Conservation (phyloP, 1,140 invertebrate species). For the Aphelenchoides besseyi region DNA sequence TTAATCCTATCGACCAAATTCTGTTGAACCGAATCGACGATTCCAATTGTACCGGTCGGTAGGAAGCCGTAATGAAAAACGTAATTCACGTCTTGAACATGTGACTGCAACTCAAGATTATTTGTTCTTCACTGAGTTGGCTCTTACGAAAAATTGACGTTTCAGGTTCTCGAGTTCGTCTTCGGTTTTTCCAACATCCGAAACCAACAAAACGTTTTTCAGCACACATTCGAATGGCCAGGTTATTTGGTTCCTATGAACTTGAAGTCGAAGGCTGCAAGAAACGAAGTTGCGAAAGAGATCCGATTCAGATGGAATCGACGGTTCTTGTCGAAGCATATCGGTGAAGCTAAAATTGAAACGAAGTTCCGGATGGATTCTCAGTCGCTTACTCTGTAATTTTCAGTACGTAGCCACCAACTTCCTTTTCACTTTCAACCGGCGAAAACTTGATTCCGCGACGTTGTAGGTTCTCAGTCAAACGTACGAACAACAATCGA, state of each 20-base stretch:
- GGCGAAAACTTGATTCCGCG: background rate
- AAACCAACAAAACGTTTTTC: background rate
- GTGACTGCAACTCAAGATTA: background rate
- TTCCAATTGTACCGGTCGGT: background rate
- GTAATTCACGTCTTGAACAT: background rate
- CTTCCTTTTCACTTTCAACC: background rate
- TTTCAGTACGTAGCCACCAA: background rate
- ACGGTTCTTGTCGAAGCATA: background rate
- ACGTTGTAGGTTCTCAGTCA: background rate
- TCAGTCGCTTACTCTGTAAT: background rate
- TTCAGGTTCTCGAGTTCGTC: background rate
- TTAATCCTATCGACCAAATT: background rate
- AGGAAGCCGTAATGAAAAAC: background rate
- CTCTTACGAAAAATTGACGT: background rate
- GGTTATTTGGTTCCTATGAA: background rate
- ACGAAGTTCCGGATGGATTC: background rate
- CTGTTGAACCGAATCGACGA: background rate
- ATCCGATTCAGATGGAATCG: constrained; percentile 5
- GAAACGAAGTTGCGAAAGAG: background rate
- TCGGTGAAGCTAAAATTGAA: background rate
- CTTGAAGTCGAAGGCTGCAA: background rate
- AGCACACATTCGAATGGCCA: constrained; percentile 9
- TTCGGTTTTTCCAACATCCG: background rate
- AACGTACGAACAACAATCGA: background rate
- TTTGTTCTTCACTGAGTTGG: background rate